Evolutionary conservation across 2,113 vertebrate genomes (phyloP), one percentile per base, ranked within the genome.

Genomic region (Corythornis madagascariensis): DNA sequence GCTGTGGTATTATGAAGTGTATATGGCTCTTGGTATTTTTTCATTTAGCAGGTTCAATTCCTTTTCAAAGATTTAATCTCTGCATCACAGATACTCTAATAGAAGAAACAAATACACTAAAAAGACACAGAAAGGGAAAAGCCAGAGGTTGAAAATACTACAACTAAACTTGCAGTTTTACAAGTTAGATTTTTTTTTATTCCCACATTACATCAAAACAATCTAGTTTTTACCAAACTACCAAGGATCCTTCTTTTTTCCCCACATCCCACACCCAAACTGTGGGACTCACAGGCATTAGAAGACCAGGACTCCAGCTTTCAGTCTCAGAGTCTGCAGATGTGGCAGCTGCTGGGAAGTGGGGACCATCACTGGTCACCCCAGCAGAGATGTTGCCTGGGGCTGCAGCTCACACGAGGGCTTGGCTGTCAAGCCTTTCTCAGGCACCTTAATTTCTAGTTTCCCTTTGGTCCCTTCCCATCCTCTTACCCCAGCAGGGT

Each of bases 331-430:
- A 19, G 56, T 31, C 5, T 40, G 29, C 19, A 59, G 35, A 26
- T 35, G 38, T 0, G 6, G 47, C 22, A 42, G 56, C 13, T 10
- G 5, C 48, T 47, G 53, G 53, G 50, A 52, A 17, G 17, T 3
- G 28, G 7, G 18, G 43, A 13, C 48, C 85, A 45, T 2, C 22
- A 65, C 21, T 0, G 5, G 6, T 0, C 2, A 16, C 1, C 29
- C 48, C 18, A 38, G 63, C 43, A 69, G 40, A 56, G 57, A 56
- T 1, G 13, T 3, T 28, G 13, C 3, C 53, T 5, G 66, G 7
- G 2, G 13, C 70, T 26, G 52, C 47, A 47, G 60, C 61, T 12
- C 61, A 38, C 14, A 18, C 14, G 56, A 25, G 10, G 3, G 17
- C 20, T 28, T 38, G 55, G n/a, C 16, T 78, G 31, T 15, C 43